phyloP scores from a whole-genome alignment of 2,113 vertebrate genomes.

The Acinonyx jubatus region DNA sequence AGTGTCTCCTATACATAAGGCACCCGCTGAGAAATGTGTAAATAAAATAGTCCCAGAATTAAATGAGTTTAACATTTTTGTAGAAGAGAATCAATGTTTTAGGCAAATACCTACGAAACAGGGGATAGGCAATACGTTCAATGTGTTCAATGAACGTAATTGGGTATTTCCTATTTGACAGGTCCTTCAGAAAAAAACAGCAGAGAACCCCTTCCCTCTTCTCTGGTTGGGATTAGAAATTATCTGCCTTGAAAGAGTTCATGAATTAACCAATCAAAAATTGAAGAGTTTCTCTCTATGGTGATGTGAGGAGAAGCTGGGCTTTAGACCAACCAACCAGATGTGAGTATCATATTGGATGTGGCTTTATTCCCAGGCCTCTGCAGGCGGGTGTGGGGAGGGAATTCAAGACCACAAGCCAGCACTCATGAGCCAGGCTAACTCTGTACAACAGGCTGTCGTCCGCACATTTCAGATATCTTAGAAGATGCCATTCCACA shows the following conservation, averaged over 20 bases:
- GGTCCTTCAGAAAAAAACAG: background rate
- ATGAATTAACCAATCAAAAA: background rate
- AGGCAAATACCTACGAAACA: background rate
- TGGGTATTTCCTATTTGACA: background rate
- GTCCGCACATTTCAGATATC: rapidly evolving
- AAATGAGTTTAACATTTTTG: background rate
- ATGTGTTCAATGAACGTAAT: rapidly evolving
- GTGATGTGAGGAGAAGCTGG: background rate
- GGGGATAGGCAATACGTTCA: rapidly evolving
- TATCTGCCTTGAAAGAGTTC: background rate
- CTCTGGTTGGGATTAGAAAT: background rate
- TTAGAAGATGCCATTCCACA: rapidly evolving
- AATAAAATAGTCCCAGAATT: too few relatives aligned
- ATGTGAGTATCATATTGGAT: rapidly evolving
- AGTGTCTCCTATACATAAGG: background rate
- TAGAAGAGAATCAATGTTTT: background rate
- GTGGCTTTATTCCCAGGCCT: rapidly evolving
- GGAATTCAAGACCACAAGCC: background rate
- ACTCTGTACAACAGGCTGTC: rapidly evolving
- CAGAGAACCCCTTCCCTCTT: background rate
- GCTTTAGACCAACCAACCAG: background rate
- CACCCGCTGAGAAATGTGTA: background rate
- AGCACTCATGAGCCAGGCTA: rapidly evolving
- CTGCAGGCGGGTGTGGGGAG: background rate
- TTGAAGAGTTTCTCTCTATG: background rate